Base-by-base conservation (phyloP, 2,797 vertebrate species). In the Gallirallus australis region DNA sequence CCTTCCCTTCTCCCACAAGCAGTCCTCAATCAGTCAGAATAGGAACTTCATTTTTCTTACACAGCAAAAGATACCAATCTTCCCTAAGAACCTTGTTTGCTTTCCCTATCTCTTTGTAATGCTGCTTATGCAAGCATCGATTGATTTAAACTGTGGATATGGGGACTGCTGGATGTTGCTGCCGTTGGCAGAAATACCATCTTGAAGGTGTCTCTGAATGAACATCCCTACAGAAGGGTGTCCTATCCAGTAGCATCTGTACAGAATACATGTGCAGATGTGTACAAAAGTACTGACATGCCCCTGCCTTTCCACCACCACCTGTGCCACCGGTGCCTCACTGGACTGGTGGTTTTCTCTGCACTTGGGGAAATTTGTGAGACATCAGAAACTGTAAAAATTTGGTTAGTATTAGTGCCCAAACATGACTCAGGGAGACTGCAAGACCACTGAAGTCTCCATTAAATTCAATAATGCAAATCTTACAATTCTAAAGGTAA, bases 231-330 rank as follows among this genome's bases (percentile, higher is more conserved):
- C 42, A 45, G 42, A 45, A 45, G 18, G 18, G 42, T 45, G 42
- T 45, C 42, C 42, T 45, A 45, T 45, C 42, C 18, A 45, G 42
- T 45, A 10, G 18, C 42, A 45, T 45, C 42, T 45, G 42, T 45
- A 18, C 42, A 45, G 42, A 45, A 45, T 45, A 45, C 42, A 45
- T 45, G 42, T 19, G 42, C 42, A 45, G 8, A 19, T 16, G 9
- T 19, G 42, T 21, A 63, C 7, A 75, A 30, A 35, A 63, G 18
- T 1, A 2, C 4, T 0, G 0, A 18, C 1, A 9, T 59, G 14
- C 9, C 4, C 15, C 42, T 61, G 16, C 17, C 28, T 80, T 78
- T 84, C 35, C 57, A 71, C 7, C 25, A 30, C 5, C 25, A 18
- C 8, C 2, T 27, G n/a, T 28, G 35, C 9, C n/a, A 30, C 21